Evolutionary conservation across 2,113 vertebrate species (phyloP).

Genomic region (Cebidichthys violaceus): DNA sequence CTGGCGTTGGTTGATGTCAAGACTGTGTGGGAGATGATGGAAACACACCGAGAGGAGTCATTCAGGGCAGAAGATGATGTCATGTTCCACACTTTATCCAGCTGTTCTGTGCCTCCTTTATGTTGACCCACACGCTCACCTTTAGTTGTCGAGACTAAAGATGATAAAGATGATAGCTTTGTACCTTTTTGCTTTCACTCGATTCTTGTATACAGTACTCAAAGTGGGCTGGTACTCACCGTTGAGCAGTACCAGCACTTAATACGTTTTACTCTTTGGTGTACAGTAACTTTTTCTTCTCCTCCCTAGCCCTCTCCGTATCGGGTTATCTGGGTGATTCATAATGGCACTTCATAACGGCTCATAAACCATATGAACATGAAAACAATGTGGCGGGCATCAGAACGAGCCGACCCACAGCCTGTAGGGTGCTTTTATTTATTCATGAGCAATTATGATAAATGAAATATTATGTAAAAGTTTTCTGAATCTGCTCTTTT

Average conservation of each 20-base stretch:
- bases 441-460: not conserved
- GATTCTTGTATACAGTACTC: not conserved
- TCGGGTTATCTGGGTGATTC: not conserved
- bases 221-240: not conserved
- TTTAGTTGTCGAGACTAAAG: not conserved
- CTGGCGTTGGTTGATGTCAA: slow-evolving; percentile 10
- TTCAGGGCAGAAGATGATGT: slow-evolving; percentile 1
- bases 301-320: not conserved
- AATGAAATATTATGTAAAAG: not conserved
- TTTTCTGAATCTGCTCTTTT: not conserved
- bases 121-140: not conserved
- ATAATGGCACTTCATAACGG: not conserved
- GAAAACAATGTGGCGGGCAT: not conserved
- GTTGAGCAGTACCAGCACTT: not conserved
- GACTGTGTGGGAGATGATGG: slow-evolving; percentile 28
- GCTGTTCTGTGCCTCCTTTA: not conserved
- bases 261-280: not conserved
- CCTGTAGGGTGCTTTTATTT: not conserved
- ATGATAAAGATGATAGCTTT: not conserved
- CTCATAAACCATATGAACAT: not conserved
- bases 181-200: not conserved
- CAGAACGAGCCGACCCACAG: not conserved
- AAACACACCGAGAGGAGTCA: not conserved
- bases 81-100: not conserved
- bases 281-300: not conserved